Percentiles rank a stretch among this genome's conserved stretches.
phyloP scores from a whole-genome alignment of 2,797 vertebrate species.

The Triplophysa bombifrons region DNA sequence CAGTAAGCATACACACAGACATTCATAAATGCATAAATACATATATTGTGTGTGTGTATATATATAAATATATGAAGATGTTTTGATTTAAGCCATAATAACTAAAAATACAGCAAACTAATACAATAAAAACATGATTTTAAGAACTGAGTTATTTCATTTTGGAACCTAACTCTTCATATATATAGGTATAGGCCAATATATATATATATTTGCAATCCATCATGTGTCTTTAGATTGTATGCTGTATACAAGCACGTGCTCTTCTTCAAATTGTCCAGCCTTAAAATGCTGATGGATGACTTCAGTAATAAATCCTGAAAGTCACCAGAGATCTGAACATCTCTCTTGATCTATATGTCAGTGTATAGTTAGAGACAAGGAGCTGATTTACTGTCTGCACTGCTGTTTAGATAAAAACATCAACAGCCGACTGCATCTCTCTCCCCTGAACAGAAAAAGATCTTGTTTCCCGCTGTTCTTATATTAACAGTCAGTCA shows the following conservation, averaged over 20 bases:
- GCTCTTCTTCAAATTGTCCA: not conserved
- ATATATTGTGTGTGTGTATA: too few relatives aligned
- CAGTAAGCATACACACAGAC: too few relatives aligned
- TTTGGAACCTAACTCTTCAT: too few relatives aligned
- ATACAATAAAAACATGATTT: too few relatives aligned
- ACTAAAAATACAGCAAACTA: too few relatives aligned
- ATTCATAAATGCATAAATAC: too few relatives aligned
- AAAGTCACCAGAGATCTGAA: slow-evolving; percentile 23
- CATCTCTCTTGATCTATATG: slow-evolving; percentile 18
- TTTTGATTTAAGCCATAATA: too few relatives aligned
- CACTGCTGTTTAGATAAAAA: slow-evolving; percentile 49
- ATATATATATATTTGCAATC: too few relatives aligned
- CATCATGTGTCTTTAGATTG: not conserved
- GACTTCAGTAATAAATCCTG: slow-evolving; percentile 20
- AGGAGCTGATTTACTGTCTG: slow-evolving; percentile 44
- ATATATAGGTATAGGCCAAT: too few relatives aligned
- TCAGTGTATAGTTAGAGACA: slow-evolving; percentile 38
- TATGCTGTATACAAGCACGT: not conserved
- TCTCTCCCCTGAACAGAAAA: slow-evolving; percentile 8
- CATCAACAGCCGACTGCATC: slow-evolving; percentile 35
- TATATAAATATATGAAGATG: too few relatives aligned
- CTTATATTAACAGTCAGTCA: slow-evolving; percentile 22
- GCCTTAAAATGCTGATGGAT: slow-evolving; percentile 16
- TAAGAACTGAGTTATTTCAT: too few relatives aligned
- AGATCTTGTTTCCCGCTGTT: slow-evolving; percentile 49